Percentiles rank a stretch among this genome's conserved stretches.
Conservation (phyloP, 2,797 vertebrate genomes). For the Octomys mimax region DNA sequence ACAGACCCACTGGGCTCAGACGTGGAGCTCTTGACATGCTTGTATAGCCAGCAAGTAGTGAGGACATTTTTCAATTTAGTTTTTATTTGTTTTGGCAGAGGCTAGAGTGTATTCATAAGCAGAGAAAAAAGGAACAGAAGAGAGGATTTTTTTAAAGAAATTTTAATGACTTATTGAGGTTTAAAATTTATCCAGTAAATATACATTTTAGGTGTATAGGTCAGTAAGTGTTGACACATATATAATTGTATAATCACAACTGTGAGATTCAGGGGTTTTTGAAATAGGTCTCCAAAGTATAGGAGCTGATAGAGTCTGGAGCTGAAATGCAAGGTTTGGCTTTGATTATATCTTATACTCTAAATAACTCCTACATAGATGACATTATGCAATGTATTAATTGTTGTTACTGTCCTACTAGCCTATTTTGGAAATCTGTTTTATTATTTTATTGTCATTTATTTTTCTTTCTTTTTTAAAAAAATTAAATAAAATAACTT, state of each 20-base stretch:
- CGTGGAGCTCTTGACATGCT: background rate
- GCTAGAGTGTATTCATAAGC: background rate
- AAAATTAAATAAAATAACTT: background rate
- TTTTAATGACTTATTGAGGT: background rate
- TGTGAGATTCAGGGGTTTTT: background rate
- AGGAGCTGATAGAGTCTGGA: background rate
- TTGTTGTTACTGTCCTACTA: too few species aligned
- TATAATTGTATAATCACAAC: background rate
- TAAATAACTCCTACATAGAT: too few species aligned
- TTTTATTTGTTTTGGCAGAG: slow-evolving; percentile 39
- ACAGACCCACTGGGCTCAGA: background rate
- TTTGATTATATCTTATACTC: background rate
- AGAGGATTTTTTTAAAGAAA: background rate
- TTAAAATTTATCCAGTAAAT: slow-evolving; percentile 9
- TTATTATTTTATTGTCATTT: too few species aligned
- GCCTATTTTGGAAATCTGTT: too few species aligned
- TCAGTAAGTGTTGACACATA: background rate
- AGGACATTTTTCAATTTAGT: background rate
- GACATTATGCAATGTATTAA: too few species aligned
- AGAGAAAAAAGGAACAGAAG: slow-evolving; percentile 13
- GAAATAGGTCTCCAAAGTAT: background rate
- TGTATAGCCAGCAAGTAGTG: background rate
- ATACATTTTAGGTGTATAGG: background rate
- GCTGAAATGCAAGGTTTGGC: background rate
- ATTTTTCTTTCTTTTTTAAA: too few species aligned